Evolutionary conservation across 2,888 invertebrate genomes (phyloP), one percentile per base, ranked within the genome.

Genomic region (Baronia brevicornis): DNA sequence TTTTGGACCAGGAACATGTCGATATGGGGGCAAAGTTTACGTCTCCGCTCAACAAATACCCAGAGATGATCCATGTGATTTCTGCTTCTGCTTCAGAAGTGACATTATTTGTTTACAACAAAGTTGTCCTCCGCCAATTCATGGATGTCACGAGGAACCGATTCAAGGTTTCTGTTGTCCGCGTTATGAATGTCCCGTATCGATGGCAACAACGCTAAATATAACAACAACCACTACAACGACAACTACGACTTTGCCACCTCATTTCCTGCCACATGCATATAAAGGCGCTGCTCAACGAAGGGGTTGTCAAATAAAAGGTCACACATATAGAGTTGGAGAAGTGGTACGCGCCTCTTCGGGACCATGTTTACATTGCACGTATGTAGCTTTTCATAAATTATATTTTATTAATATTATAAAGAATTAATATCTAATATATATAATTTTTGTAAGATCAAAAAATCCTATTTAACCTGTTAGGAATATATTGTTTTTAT

Each of bases 21-120:
- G 96, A 53, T 96, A 95, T 54, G 94, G 95, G 36, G 95, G 96
- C 52, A 95, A 95, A 78, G 91, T 96, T 26, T 96, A 95, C 69
- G 94, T 96, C 21, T 96, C 96, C 1, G 96, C 96, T 1, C 96
- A 96, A 77, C 96, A 97, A 80, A 96, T 97, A 57, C 96, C 96
- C 20, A 87, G 96, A 51, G 95, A 95, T 52, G 95, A 97, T 82
- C 95, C 96, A 11, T 97, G 96, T 68, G 96, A 96, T 66, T 97
- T 96, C 86, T 97, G 96, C 77, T 96, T 97, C 90, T 97, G 96
- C 86, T 97, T 96, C 87, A 89, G 96, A 71, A 95, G 96, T 67
- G 96, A 96, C 63, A 96, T 97, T 54, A 96, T 97, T 59, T 97
- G 96, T 55, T 85, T 96, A 45, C 96, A 96, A 75, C 96, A 97